Evolutionary conservation across 2,797 vertebrate species (phyloP), one percentile per base, ranked within the genome.

Genomic region (Mormyrops attenuatus): DNA sequence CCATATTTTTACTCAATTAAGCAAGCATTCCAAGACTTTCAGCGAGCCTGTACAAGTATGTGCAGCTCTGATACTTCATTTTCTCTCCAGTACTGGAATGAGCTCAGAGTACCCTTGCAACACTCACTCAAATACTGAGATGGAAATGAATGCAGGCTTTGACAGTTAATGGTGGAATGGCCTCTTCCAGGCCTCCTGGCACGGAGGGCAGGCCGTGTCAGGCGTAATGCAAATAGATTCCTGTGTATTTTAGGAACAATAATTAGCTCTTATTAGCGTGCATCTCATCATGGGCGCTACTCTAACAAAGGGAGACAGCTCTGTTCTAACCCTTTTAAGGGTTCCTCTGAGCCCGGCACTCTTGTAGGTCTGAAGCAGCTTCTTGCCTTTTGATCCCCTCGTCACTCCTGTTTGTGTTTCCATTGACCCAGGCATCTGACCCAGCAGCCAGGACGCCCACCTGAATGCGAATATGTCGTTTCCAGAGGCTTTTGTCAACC

Each of bases 31-130:
- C 30, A 13, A 15, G 30, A 69, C 30, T 34, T 34, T 69, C 3
- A 34, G 66, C 11, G 11, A 34, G 30, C 11, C 26, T 69, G 26
- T 15, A 15, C 5, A 13, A 69, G 63, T 15, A 26, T 20, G 7
- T 34, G n/a, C 30, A 53, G 49, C 49, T 77, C 49, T 60, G 77
- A 92, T 89, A 92, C 82, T 88, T 89, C 55, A 20, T 73, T 44
- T 20, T 60, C 73, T 38, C 2, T 53, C 20, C 15, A 30, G 22
- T 44, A 53, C 44, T 38, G 30, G 69, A 77, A 88, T 52, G 88
- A 50, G 69, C 49, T 55, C 26, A 53, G 52, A 20, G 26, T 44
- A 17, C 20, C 26, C 44, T 77, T 34, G 44, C 22, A 34, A 38
- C 60, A 22, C 5, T 88, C 47, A 8, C 2, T n/a, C 47, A 34